Evolutionary conservation across 1,140 invertebrate species (phyloP), one percentile per base, ranked within the genome.

Genomic region (Brachystomella parvula): DNA sequence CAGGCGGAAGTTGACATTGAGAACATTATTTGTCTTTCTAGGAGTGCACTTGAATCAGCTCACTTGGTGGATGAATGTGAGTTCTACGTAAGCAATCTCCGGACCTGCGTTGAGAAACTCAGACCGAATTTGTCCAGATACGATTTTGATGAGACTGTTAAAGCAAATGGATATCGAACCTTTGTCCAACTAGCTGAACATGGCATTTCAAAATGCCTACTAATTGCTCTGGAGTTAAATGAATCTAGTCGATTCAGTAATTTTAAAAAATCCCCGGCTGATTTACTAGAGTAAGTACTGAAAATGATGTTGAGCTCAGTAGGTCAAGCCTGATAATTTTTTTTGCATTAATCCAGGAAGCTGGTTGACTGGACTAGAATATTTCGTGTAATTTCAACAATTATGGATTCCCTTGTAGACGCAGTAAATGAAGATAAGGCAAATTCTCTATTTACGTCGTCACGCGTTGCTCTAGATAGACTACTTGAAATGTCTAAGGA

Each of bases 121-220:
- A 68, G 56, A 21, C 71, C 71, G 29, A 64, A 70, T 63, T 31
- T 73, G 9, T 35, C 32, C 26, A 47, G 67, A 31, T 73, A 64
- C 39, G 71, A 73, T 65, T 73, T 73, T 63, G 67, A 71, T 32
- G 71, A 73, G 47, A 33, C 56, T 15, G 49, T 64, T n/a, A 66
- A 70, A 63, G 64, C 64, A 21, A 73, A 73, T 57, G 71, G 71
- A 32, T 69, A 73, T 31, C 47, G 71, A 32, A 73, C 68, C 0
- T 70, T 70, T 44, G 63, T 70, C 29, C 30, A 30, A 0, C 21
- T 73, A 9, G 64, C 64, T 24, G 56, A 58, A 62, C 57, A 56
- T 44, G 69, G 64, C 2, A 69, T 71, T 1, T 63, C 47, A 12
- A 70, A 73, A 63, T 73, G 71, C 33, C 30, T 73, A 28, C 64